Evolutionary conservation across 2,888 invertebrate species (phyloP), one percentile per base, ranked within the genome.

Genomic region (Amphimallon solstitiale): DNA sequence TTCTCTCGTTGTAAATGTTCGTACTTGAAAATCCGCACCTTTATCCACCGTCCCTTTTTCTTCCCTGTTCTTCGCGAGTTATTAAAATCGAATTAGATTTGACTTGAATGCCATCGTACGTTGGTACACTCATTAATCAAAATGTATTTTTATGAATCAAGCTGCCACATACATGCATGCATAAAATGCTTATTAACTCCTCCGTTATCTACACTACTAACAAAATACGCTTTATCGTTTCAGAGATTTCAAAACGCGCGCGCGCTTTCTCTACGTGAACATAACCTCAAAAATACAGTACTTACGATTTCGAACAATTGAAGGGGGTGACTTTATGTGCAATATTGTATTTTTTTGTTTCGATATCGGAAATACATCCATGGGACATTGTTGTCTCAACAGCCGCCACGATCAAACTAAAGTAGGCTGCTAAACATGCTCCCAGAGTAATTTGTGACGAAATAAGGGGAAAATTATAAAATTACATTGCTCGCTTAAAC

Each of bases 401-500:
- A 75, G 76, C 77, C 73, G 81, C 78, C 79, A 73, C 79, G 81
- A 79, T 77, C 78, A 75, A 80, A 82, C 81, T 82, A 81, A 81
- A 79, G 80, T 79, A 76, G 79, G 75, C 79, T 78, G 81, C 77
- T 80, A 79, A 80, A 80, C 82, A 80, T 80, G 81, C 80, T 81
- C 76, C 79, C 79, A 79, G 79, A 76, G 82, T 81, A 83, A 83
- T 82, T 83, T 83, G 83, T 82, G 82, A 82, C 82, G 83, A 83
- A 82, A 83, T 82, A 80, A 83, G 82, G 83, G 82, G 82, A 83
- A 83, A 83, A 83, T 83, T 83, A 83, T 83, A 82, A 83, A 83
- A 83, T 83, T 83, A 83, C 82, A 82, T 82, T 82, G 83, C 82
- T 81, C 79, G 79, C 77, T 81, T 80, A 80, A 81, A 82, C 79